Evolutionary conservation across 2,113 vertebrate species (phyloP).

Genomic region (Micronisus gabar): DNA sequence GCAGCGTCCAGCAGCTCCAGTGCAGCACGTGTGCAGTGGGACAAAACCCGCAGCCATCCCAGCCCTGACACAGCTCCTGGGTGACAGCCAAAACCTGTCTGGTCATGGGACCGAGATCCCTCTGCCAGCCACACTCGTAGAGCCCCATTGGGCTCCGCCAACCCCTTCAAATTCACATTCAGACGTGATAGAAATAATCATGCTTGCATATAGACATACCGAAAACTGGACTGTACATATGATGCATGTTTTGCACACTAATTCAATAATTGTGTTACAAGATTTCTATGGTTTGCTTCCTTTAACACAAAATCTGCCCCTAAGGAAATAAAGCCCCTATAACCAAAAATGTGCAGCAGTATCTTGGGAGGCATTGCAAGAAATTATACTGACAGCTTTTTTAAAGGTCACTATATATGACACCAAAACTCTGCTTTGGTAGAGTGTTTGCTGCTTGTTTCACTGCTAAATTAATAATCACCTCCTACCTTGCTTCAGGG

Average conservation of each 20-base stretch:
- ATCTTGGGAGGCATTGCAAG: neutral
- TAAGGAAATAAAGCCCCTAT: neutral
- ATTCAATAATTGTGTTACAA: neutral
- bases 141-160: neutral
- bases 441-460: neutral
- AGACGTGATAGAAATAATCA: neutral
- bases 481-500: neutral
- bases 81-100: neutral
- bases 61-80: neutral
- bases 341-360: neutral
- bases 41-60: neutral
- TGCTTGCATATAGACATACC: neutral
- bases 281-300: neutral
- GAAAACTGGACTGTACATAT: neutral
- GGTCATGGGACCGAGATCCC: neutral
- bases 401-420: neutral
- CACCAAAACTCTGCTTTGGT: neutral
- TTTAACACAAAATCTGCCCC: neutral
- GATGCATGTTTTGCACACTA: neutral
- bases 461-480: neutral
- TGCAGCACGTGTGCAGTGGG: neutral
- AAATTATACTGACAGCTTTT: neutral
- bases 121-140: accelerated
- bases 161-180: neutral
- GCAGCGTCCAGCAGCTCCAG: neutral